Conservation (phyloP, 2,113 vertebrate genomes). For the Chroicocephalus ridibundus region DNA sequence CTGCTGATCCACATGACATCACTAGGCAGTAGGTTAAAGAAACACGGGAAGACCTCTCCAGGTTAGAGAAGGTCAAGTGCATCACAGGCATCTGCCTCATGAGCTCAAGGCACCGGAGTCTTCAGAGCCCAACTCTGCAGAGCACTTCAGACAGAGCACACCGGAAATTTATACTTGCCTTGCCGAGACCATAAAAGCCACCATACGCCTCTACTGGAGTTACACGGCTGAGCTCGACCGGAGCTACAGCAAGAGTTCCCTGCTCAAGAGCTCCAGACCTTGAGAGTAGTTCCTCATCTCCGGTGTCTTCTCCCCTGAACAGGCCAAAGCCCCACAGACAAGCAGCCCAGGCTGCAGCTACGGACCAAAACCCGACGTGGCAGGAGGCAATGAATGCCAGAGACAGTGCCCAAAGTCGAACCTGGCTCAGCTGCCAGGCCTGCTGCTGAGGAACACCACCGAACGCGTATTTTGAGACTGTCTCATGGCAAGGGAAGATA, state of each 20-base stretch:
- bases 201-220: not conserved
- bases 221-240: accelerated
- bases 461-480: not conserved
- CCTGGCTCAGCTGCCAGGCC: not conserved
- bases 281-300: not conserved
- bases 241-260: not conserved
- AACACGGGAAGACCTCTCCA: not conserved
- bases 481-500: not conserved
- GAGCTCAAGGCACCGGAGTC: not conserved
- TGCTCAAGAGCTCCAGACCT: not conserved
- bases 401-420: not conserved
- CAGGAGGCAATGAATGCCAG: not conserved
- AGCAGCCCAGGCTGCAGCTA: not conserved
- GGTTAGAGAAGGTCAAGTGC: not conserved
- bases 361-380: not conserved
- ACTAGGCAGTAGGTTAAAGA: not conserved
- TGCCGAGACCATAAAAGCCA: not conserved
- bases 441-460: not conserved
- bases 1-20: not conserved
- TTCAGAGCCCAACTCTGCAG: not conserved
- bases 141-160: not conserved
- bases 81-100: not conserved
- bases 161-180: not conserved
- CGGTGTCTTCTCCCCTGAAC: not conserved
- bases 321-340: not conserved